Base-by-base conservation (phyloP, 2,888 invertebrate genomes). In the Oscheius sp. region DNA sequence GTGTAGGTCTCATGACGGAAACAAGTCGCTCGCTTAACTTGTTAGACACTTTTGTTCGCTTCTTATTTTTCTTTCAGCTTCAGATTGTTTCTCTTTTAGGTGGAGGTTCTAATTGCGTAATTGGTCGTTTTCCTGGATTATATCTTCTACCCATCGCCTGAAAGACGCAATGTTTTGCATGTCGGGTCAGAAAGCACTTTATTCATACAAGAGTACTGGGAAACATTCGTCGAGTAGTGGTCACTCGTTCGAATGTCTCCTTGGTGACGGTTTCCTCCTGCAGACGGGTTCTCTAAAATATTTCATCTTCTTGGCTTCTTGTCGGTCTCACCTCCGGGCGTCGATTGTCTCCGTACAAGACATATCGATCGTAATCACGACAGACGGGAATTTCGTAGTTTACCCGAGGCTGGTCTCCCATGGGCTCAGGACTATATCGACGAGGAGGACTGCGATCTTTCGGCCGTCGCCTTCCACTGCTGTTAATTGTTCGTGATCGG, bases 171-270 rank as follows among this genome's bases (percentile, higher is more conserved):
- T 9, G 35, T 35, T 3, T 35, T 9, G 35, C 35, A 3, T 35
- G 35, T 35, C 35, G 35, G 35, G 35, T 35, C 35, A 35, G 45
- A 13, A 7, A 43, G 45, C 7, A 7, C 18, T 18, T 49, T 6
- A 25, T 23, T 55, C 25, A 69, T 16, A 69, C 56, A 55, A 35
- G 52, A 55, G 69, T 69, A 7, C 35, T 45, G 6, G 55, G 41
- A 21, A 25, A 56, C n/a, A 69, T 2, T 41, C 41, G 53, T 18
- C 56, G 2, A 6, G 69, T 35, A 21, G 69, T 69, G 27, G 45
- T 56, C 7, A 69, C 56, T 35, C 69, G 35, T 35, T 69, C 69
- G 56, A 69, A 69, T 16, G 69, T 69, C 18, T 69, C 69, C 45
- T 69, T 69, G 7, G 69, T 69, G 0, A 69, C 35, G 1, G 53